phyloP scores from a whole-genome alignment of 1,140 invertebrate species.

The Tetramorium parvispinum region DNA sequence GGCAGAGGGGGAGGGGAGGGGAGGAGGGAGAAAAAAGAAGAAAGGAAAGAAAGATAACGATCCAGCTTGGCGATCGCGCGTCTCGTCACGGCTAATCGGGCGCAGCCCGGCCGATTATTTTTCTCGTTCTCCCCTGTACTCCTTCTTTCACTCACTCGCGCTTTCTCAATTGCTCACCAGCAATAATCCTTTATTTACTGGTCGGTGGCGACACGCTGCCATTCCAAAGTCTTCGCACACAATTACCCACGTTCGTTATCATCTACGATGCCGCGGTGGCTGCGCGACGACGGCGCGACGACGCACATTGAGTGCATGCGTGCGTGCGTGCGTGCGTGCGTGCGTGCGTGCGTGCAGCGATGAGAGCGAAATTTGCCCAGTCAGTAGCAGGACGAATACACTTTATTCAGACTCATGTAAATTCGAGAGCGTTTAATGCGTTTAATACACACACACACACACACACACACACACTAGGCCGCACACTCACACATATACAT shows the following conservation, averaged over 20 bases:
- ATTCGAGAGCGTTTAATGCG: neutral
- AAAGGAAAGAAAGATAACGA: conserved; percentile 10
- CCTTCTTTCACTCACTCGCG: conserved; percentile 31
- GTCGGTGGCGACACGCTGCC: conserved; percentile 35
- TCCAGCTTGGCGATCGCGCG: neutral
- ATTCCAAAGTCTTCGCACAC: conserved; percentile 54
- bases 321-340: neutral
- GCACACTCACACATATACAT: too few relatives aligned
- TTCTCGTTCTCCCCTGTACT: neutral
- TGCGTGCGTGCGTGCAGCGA: neutral
- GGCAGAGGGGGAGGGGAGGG: too few relatives aligned
- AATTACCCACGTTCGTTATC: conserved; percentile 53
- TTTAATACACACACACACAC: neutral
- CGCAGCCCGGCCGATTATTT: conserved; percentile 28
- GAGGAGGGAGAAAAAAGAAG: neutral
- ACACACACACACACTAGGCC: neutral
- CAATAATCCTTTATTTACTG: conserved; percentile 55
- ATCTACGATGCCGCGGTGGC: conserved; percentile 20
- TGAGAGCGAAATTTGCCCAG: conserved; percentile 16
- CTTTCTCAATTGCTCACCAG: conserved; percentile 37
- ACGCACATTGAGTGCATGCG: neutral
- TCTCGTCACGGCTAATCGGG: conserved; percentile 27
- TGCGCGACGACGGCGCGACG: neutral
- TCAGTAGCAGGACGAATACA: conserved; percentile 16
- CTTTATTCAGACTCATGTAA: neutral